phyloP scores from a whole-genome alignment of 2,797 vertebrate genomes.

The Megaceryle alcyon region DNA sequence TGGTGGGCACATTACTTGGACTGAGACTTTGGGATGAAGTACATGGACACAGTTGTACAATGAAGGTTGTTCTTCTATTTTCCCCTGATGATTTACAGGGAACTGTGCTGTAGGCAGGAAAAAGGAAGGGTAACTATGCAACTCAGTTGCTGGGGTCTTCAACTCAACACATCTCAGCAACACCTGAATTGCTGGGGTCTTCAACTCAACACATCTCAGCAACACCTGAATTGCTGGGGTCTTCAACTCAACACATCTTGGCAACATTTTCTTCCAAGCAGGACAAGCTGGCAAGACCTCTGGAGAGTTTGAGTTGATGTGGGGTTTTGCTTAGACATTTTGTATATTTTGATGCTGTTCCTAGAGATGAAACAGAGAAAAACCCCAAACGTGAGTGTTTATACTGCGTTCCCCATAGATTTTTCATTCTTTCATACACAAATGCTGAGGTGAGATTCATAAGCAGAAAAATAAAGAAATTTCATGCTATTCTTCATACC shows the following conservation, averaged over 20 bases:
- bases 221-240: background rate
- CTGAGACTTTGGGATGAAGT: accelerated
- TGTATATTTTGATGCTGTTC: background rate
- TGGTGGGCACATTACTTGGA: background rate
- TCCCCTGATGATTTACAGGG: background rate
- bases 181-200: background rate
- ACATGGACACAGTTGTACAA: background rate
- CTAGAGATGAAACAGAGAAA: background rate
- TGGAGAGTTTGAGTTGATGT: background rate
- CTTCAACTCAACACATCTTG: background rate
- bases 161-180: background rate
- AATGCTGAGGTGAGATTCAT: background rate
- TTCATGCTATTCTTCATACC: background rate
- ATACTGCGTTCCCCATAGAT: background rate
- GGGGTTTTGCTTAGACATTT: background rate
- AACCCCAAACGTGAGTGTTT: background rate
- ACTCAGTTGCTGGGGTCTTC: background rate
- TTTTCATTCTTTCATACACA: background rate
- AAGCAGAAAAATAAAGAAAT: background rate
- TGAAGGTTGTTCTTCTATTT: background rate
- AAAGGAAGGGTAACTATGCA: background rate
- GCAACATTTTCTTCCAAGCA: background rate
- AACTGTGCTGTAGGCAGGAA: background rate
- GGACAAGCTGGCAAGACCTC: background rate
- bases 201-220: background rate